A percentile compares a stretch with the other conserved stretches of the same genome.
phyloP scores from a whole-genome alignment of 2,888 invertebrate species.

The Drosophila rellima region DNA sequence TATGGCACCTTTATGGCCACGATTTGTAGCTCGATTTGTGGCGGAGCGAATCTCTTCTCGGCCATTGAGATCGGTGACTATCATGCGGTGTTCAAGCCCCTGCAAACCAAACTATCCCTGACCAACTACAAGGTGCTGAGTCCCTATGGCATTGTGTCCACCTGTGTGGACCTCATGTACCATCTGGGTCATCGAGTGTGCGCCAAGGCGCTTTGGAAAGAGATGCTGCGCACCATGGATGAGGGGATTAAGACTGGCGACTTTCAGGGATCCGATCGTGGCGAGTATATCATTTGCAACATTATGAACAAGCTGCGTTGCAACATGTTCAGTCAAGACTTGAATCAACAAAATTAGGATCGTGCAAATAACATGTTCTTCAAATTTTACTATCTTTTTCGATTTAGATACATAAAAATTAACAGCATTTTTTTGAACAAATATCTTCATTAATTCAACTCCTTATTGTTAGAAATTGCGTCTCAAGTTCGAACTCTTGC shows the following conservation, averaged over 20 bases:
- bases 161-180: constrained; percentile 66
- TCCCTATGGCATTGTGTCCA: constrained; percentile 75
- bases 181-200: constrained; percentile 62
- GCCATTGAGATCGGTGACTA: constrained; percentile 70
- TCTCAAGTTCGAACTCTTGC: constrained; percentile 25
- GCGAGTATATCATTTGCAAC: constrained; percentile 69
- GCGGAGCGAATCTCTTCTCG: constrained; percentile 78
- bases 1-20: constrained; percentile 78
- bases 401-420: constrained; percentile 41
- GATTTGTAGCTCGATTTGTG: constrained; percentile 73
- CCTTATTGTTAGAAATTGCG: constrained; percentile 51
- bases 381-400: constrained; percentile 22
- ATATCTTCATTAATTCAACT: not conserved
- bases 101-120: constrained; percentile 78
- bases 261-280: constrained; percentile 67
- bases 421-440: constrained; percentile 23
- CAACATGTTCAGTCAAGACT: constrained; percentile 29
- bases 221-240: constrained; percentile 68
- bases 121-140: constrained; percentile 64
- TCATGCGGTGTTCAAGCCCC: constrained; percentile 81
- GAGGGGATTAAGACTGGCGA: constrained; percentile 67
- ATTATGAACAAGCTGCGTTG: constrained; percentile 66
- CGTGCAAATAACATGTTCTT: constrained; percentile 3
- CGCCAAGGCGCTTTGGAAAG: constrained; percentile 51
- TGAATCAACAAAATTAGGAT: not conserved